A percentile compares a stretch with the other conserved stretches of the same genome.
Conservation (phyloP, 2,113 vertebrate genomes). For the Scophthalmus maximus region DNA sequence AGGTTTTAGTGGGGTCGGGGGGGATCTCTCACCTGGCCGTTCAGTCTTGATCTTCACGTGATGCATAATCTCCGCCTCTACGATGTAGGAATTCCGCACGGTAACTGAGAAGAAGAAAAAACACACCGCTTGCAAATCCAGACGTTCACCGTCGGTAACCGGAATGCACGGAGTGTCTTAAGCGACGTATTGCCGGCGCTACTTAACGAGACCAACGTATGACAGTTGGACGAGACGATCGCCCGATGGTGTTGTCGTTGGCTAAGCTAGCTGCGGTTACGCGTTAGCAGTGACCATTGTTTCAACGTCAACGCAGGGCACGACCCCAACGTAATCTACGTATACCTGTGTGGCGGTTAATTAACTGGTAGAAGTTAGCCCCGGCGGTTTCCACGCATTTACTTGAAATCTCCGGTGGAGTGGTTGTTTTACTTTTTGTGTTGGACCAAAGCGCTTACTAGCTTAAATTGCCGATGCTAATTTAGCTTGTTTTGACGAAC, state of each 20-base stretch:
- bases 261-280: slow-evolving; percentile 21
- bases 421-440: not conserved
- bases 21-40: slow-evolving; percentile 79
- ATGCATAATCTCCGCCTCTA: slow-evolving; percentile 70
- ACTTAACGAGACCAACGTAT: not conserved
- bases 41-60: slow-evolving; percentile 87
- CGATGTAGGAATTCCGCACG: not conserved
- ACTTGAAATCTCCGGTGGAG: not conserved
- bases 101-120: not conserved
- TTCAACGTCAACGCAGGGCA: not conserved
- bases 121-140: not conserved
- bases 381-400: not conserved
- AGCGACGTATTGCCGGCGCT: not conserved
- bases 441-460: not conserved
- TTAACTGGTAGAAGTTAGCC: too few species aligned
- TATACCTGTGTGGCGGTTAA: not conserved
- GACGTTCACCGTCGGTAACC: not conserved
- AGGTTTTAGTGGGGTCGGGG: not conserved
- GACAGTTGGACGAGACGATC: not conserved
- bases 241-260: slow-evolving; percentile 19
- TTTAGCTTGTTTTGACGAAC: slow-evolving; percentile 57
- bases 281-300: slow-evolving; percentile 9
- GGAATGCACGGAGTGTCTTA: not conserved
- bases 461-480: slow-evolving; percentile 45
- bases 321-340: not conserved